Evolutionary conservation across 2,888 invertebrate species (phyloP).

Genomic region (Apeira syringaria): DNA sequence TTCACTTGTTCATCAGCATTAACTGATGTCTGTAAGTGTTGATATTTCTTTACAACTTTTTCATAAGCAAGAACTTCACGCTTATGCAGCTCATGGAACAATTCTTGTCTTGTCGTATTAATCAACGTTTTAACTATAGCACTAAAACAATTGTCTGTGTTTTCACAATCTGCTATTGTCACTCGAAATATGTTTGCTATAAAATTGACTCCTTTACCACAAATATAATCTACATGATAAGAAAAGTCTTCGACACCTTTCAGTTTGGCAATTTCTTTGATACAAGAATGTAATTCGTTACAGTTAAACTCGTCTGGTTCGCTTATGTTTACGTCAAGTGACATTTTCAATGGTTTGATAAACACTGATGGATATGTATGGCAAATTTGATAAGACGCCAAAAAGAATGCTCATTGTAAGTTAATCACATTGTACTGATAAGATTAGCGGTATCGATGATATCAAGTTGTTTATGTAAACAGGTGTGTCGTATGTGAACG

Average conservation of each 20-base stretch:
- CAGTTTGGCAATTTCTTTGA: constrained; percentile 51
- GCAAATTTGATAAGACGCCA: constrained; percentile 12
- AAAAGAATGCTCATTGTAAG: constrained; percentile 20
- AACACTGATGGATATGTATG: constrained; percentile 5
- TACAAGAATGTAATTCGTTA: constrained; percentile 57
- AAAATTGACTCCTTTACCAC: constrained; percentile 61
- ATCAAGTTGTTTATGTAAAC: constrained; percentile 20
- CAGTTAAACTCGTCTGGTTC: constrained; percentile 73
- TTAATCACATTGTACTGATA: constrained; percentile 38
- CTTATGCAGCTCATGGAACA: constrained; percentile 65
- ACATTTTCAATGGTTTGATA: constrained; percentile 48
- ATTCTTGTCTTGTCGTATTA: constrained; percentile 59
- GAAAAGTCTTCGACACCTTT: constrained; percentile 55
- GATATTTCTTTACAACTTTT: constrained; percentile 51
- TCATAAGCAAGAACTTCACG: constrained; percentile 63
- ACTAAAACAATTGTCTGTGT: constrained; percentile 42
- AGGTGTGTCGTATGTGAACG: not conserved
- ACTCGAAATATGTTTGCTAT: constrained; percentile 70
- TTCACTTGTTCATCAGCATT: constrained; percentile 41
- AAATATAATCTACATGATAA: constrained; percentile 64
- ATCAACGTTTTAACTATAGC: constrained; percentile 69
- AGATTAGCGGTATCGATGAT: constrained; percentile 20
- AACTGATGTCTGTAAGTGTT: constrained; percentile 46
- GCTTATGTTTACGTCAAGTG: constrained; percentile 72
- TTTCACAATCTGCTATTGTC: constrained; percentile 47